These are phyloP conservation scores for Eurytoma adleriae DNA, from an alignment of 2,888 invertebrate species.

Conservation along the genomic window DNA sequence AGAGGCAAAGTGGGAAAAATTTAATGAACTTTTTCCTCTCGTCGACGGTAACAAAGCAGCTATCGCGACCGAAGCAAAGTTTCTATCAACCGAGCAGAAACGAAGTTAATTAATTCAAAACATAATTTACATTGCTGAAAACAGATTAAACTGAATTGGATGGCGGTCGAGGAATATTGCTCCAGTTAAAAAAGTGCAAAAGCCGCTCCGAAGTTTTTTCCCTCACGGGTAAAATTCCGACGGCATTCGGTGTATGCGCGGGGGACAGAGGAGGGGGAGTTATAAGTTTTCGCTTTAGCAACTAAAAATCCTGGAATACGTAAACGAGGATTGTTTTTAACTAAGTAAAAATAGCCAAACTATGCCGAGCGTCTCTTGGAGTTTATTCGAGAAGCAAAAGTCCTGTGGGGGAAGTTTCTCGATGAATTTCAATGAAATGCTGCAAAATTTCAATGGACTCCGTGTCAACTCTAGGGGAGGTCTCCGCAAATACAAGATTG, in stretches of 20 bases:
- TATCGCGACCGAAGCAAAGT: slow-evolving; percentile 29
- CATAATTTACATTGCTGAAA: slow-evolving; percentile 46
- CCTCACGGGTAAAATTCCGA: slow-evolving; percentile 16
- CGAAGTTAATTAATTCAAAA: slow-evolving; percentile 54
- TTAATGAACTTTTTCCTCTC: slow-evolving; percentile 21
- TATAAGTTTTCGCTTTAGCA: slow-evolving; percentile 28
- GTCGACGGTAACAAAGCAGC: slow-evolving; percentile 23
- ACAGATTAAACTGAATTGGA: slow-evolving; percentile 27
- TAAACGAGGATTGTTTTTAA: slow-evolving; percentile 41
- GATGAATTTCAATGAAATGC: slow-evolving; percentile 52
- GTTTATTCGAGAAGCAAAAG: slow-evolving; percentile 32
- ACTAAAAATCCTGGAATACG: neutral
- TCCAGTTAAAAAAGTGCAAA: slow-evolving; percentile 22
- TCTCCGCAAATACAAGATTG: neutral
- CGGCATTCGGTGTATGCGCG: neutral
- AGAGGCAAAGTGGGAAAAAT: slow-evolving; percentile 18
- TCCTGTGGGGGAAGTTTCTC: slow-evolving; percentile 30
- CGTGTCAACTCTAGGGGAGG: neutral
- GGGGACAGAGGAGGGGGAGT: neutral
- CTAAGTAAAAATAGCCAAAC: slow-evolving; percentile 45
- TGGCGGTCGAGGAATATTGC: slow-evolving; percentile 18
- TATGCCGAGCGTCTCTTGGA: slow-evolving; percentile 30
- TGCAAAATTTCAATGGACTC: slow-evolving; percentile 20
- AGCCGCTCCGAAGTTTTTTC: neutral
- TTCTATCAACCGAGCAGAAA: slow-evolving; percentile 28